phyloP scores from a whole-genome alignment of 1,140 invertebrate species.

The Aleiodes sp. region DNA sequence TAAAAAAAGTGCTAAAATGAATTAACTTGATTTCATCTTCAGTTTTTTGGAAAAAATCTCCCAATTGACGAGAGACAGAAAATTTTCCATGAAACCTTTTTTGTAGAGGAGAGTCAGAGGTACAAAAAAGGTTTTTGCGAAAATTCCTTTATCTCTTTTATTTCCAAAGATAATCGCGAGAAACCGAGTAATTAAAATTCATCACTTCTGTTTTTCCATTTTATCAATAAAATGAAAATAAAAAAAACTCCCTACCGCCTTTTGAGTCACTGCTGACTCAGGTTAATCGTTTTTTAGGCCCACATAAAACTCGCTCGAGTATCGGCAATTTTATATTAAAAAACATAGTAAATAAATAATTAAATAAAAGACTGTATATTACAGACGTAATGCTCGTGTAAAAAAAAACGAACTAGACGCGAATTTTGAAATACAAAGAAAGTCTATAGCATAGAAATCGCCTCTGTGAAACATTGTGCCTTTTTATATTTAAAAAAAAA shows the following conservation, averaged over 20 bases:
- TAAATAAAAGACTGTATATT: constrained; percentile 7
- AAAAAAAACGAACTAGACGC: not conserved
- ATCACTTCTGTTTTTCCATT: too few species aligned
- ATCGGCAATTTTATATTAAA: not conserved
- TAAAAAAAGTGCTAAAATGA: too few species aligned
- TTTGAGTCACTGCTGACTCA: not conserved
- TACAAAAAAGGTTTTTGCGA: too few species aligned
- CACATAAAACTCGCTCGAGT: not conserved
- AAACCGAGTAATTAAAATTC: too few species aligned
- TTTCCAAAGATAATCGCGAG: too few species aligned
- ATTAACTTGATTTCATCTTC: too few species aligned
- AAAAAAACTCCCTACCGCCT: not conserved
- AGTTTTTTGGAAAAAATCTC: too few species aligned
- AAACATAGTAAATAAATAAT: not conserved
- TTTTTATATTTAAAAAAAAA: constrained; percentile 24
- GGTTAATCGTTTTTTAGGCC: not conserved
- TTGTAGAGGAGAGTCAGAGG: too few species aligned
- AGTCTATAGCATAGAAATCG: constrained; percentile 16
- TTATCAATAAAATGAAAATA: not conserved
- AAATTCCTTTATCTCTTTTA: too few species aligned
- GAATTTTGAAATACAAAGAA: not conserved
- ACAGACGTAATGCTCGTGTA: constrained; percentile 1
- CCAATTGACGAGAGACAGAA: too few species aligned
- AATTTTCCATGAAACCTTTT: too few species aligned
- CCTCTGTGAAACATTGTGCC: constrained; percentile 31